Conservation (phyloP, 2,113 vertebrate species). For the Danio rerio region DNA sequence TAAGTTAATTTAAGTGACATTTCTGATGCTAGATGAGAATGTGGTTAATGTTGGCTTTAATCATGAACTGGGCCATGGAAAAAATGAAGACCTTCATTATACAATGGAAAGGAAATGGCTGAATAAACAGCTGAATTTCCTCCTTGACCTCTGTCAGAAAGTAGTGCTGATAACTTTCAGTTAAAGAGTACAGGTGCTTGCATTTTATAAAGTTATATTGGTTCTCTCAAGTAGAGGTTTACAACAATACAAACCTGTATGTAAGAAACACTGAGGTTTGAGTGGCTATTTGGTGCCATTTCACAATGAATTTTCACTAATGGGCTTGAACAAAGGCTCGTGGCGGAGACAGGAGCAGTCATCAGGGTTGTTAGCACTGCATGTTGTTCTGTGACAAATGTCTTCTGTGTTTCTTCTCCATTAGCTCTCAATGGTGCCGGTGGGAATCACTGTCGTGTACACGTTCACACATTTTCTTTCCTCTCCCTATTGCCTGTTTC, state of each 20-base stretch:
- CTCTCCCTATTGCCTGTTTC: background rate
- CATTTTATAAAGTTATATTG: background rate
- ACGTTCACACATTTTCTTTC: background rate
- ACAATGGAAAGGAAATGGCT: conserved; percentile 49
- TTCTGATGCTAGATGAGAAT: background rate
- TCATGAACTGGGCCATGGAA: too few species aligned
- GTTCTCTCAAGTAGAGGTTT: background rate
- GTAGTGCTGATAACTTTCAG: background rate
- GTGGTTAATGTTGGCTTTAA: background rate
- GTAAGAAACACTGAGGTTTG: conserved; percentile 8
- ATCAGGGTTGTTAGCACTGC: conserved; percentile 37
- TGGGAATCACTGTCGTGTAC: conserved; percentile 13
- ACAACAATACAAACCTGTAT: background rate
- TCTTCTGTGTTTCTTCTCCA: conserved; percentile 29
- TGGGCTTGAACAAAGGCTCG: conserved; percentile 12
- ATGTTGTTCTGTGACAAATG: conserved; percentile 32
- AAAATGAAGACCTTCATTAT: background rate
- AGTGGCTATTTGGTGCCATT: conserved; percentile 28
- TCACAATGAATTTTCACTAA: background rate
- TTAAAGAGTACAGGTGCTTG: background rate
- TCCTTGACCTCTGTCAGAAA: conserved; percentile 15
- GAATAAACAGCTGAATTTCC: conserved; percentile 36
- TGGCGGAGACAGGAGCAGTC: conserved; percentile 14
- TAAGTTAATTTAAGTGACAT: background rate
- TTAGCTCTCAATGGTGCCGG: conserved; percentile 21